Evolutionary conservation across 2,888 invertebrate genomes (phyloP).

Genomic region (Drosophila flavopinicola): DNA sequence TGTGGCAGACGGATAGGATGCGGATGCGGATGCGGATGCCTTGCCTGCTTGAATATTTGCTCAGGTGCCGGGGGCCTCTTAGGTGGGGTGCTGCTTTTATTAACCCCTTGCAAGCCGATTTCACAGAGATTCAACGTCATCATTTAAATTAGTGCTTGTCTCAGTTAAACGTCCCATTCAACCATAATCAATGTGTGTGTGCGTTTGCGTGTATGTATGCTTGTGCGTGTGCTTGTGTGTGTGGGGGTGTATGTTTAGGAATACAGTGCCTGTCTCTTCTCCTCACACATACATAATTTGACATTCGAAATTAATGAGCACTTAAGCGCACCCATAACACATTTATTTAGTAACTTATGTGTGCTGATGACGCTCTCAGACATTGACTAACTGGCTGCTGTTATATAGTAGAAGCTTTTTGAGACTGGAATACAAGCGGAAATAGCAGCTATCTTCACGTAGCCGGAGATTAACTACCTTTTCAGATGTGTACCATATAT

Average conservation of each 20-base stretch:
- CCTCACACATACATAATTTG: slow-evolving; percentile 52
- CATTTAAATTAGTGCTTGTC: slow-evolving; percentile 35
- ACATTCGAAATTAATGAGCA: slow-evolving; percentile 77
- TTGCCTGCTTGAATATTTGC: slow-evolving; percentile 23
- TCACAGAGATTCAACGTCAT: slow-evolving; percentile 40
- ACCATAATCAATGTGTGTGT: not conserved
- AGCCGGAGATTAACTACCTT: slow-evolving; percentile 1
- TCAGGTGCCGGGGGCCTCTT: slow-evolving; percentile 19
- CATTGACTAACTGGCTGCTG: slow-evolving; percentile 29
- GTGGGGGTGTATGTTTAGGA: not conserved
- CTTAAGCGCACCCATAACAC: slow-evolving; percentile 79
- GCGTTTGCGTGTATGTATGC: not conserved
- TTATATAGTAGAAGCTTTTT: slow-evolving; percentile 14
- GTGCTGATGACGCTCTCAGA: slow-evolving; percentile 44
- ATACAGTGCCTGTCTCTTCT: slow-evolving; percentile 12
- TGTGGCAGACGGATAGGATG: slow-evolving; percentile 12
- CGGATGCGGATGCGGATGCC: no score
- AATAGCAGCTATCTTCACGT: not conserved
- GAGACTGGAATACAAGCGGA: slow-evolving; percentile 17
- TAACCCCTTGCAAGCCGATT: slow-evolving; percentile 48
- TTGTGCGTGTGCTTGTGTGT: not conserved
- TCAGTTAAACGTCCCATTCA: slow-evolving; percentile 26
- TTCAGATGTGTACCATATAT: not conserved
- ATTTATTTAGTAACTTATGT: slow-evolving; percentile 61
- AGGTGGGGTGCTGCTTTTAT: slow-evolving; percentile 36